Conservation (phyloP, 2,888 invertebrate species). For the Meiosimyza decipiens region DNA sequence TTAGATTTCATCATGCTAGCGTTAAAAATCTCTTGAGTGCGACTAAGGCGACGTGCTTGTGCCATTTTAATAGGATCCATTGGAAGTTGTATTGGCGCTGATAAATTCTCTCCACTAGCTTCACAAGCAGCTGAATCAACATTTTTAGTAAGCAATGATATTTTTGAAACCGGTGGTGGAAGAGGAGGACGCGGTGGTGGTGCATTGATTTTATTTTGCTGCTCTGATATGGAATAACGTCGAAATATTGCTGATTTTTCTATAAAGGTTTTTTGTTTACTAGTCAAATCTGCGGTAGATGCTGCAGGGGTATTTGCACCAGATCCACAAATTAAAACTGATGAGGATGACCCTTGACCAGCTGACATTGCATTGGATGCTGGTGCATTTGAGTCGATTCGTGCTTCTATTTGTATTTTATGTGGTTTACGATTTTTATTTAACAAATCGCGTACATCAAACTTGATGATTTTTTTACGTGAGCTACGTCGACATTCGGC, state of each 20-base stretch:
- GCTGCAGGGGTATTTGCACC: not conserved
- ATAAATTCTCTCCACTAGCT: conserved; percentile 12
- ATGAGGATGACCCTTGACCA: not conserved
- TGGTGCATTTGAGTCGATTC: conserved; percentile 61
- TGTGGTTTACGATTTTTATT: conserved; percentile 62
- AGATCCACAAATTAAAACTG: not conserved
- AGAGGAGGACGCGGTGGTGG: conserved; percentile 47
- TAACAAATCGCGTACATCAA: conserved; percentile 63
- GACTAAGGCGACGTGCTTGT: conserved; percentile 48
- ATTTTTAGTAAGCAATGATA: conserved; percentile 19
- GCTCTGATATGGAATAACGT: conserved; percentile 55
- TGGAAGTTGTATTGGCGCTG: conserved; percentile 29
- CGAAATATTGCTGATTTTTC: conserved; percentile 56
- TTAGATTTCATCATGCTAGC: conserved; percentile 53
- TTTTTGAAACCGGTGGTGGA: conserved; percentile 42
- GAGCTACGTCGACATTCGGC: conserved; percentile 62
- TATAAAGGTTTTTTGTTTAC: conserved; percentile 53
- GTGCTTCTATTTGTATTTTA: conserved; percentile 64
- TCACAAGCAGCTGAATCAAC: conserved; percentile 25
- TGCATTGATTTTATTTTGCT: conserved; percentile 44
- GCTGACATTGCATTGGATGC: conserved; percentile 7
- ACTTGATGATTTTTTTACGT: conserved; percentile 64
- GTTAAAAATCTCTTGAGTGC: conserved; percentile 52
- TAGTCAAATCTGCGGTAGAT: conserved; percentile 45
- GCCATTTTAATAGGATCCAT: conserved; percentile 40